These are phyloP conservation scores for Proterorhinus semilunaris DNA, from an alignment of 2,113 vertebrate genomes.

Conservation along the genomic window DNA sequence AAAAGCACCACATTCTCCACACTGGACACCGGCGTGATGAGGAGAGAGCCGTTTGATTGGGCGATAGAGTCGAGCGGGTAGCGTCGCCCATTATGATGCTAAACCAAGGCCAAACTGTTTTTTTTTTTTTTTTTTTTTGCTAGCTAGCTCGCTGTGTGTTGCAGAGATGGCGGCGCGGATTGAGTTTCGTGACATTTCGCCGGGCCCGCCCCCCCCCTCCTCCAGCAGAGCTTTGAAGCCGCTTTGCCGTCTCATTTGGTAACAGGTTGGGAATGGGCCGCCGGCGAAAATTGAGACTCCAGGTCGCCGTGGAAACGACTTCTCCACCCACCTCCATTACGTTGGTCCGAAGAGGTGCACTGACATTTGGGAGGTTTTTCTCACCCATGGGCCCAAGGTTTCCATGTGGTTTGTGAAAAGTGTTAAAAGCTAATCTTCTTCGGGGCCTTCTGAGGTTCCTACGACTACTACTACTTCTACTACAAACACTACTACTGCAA, in stretches of 20 bases:
- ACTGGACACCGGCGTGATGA: constrained; percentile 31
- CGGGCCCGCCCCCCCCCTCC: constrained; percentile 75
- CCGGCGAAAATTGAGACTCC: constrained; percentile 87
- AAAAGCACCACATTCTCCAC: constrained; percentile 52
- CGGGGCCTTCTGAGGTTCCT: too few relatives aligned
- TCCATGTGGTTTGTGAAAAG: neutral
- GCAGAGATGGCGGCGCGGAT: constrained; percentile 29
- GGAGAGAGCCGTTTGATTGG: constrained; percentile 24
- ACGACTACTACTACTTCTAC: too few relatives aligned
- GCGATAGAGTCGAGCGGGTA: constrained; percentile 16
- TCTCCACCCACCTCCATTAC: constrained; percentile 64
- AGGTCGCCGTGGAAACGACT: constrained; percentile 83
- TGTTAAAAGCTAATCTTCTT: neutral
- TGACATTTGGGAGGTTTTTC: constrained; percentile 69
- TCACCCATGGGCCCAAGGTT: constrained; percentile 9
- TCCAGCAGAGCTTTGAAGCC: constrained; percentile 79
- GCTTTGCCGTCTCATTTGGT: constrained; percentile 82
- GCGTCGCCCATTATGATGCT: neutral
- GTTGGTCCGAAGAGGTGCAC: constrained; percentile 55
- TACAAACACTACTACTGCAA: too few relatives aligned
- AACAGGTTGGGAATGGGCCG: constrained; percentile 93
- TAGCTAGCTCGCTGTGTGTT: neutral
- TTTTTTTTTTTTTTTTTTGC: too few relatives aligned
- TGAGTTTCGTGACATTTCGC: constrained; percentile 86
- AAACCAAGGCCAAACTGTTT: neutral